Conservation (phyloP, 2,797 vertebrate genomes). For the Myotis planiceps region DNA sequence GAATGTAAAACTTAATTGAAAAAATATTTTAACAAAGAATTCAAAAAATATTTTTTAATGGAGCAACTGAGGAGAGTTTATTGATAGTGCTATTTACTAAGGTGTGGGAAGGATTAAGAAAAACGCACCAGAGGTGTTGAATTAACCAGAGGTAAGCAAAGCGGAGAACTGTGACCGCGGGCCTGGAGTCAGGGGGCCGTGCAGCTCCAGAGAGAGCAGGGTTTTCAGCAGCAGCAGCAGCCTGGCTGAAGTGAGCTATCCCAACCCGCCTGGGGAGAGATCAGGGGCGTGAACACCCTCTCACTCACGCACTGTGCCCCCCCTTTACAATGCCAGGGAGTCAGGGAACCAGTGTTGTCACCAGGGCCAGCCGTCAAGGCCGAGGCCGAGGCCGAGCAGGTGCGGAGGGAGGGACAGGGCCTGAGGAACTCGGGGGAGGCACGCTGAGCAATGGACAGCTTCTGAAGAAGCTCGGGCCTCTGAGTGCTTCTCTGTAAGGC, state of each 20-base stretch:
- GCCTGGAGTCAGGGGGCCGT: not conserved
- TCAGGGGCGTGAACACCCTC: accelerated
- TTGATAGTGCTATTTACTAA: not conserved
- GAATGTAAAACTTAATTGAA: not conserved
- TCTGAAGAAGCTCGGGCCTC: not conserved
- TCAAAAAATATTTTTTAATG: not conserved
- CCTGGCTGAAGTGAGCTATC: not conserved
- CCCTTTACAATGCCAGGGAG: not conserved
- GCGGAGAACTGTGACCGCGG: not conserved
- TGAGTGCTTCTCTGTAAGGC: not conserved
- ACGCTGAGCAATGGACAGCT: not conserved
- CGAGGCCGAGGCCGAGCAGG: not conserved
- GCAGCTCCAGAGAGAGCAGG: not conserved
- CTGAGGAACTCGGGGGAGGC: not conserved
- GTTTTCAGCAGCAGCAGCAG: not conserved
- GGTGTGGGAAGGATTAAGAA: not conserved
- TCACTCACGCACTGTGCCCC: not conserved
- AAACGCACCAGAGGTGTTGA: not conserved
- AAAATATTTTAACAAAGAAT: not conserved
- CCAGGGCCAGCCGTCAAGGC: not conserved
- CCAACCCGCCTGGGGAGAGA: not conserved
- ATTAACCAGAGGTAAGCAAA: not conserved
- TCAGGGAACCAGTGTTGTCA: not conserved
- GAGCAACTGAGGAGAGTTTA: not conserved
- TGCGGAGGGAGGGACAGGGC: not conserved